Base-by-base conservation (phyloP, 1,140 invertebrate species). In the Drosophila bipectinata region DNA sequence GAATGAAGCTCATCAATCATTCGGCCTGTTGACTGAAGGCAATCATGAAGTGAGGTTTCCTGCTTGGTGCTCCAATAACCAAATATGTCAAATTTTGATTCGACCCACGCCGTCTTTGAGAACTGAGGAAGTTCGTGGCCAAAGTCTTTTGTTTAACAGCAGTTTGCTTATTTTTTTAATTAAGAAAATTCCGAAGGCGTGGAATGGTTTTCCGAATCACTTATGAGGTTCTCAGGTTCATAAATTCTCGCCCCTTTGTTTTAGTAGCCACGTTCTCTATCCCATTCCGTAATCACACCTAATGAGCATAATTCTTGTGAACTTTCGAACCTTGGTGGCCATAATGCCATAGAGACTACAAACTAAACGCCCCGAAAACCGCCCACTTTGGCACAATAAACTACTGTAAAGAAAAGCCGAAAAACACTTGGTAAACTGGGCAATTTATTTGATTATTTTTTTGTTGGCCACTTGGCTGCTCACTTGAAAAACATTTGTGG, bases 51-150 rank as follows among this genome's bases (percentile, higher is more conserved):
- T 53, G 52, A 48, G 58, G 87, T 75, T 85, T 85, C 78, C 82
- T 69, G 82, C 64, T 83, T 48, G 41, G 48, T 85, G 77, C 78
- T 82, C 78, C 74, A 85, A 79, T 81, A 87, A 72, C 56, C 82
- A 82, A 75, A 78, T 75, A 66, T 87, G 79, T 76, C 74, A 67
- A 37, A 59, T 63, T 47, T 56, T 7, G 14, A 52, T 5, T 32
- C 41, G 15, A 32, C 67, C 72, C 72, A 79, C 34, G 24, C 69
- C n/a, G 26, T 14, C 15, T 14, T 4, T 12, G 30, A 44, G 18
- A 5, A 48, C 44, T 12, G 3, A 24, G 15, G 44, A 64, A 79
- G 85, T 77, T 84, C 49, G 74, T 72, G 45, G 56, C 67, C 49
- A 60, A 21, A 84, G 77, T 79, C 77, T 81, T 81, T 84, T 72